Conservation (phyloP, 1,140 invertebrate species). For the Lepidurus apus region DNA sequence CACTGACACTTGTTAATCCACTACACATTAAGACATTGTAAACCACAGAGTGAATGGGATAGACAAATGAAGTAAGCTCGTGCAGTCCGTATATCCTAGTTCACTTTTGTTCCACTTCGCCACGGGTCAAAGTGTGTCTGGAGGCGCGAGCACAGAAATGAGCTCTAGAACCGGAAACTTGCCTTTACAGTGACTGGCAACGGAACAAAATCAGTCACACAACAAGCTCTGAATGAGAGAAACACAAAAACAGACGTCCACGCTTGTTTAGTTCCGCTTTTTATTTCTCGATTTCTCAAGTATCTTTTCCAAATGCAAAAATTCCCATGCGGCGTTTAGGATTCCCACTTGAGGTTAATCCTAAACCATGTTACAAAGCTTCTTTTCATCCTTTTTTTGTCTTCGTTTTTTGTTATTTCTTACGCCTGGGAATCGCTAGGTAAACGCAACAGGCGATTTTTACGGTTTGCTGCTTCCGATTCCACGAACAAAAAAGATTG, state of each 20-base stretch:
- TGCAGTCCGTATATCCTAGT: neutral
- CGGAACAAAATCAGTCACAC: neutral
- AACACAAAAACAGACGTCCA: neutral
- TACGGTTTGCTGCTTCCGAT: neutral
- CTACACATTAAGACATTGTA: too few species aligned
- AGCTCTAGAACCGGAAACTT: neutral
- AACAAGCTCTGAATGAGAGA: neutral
- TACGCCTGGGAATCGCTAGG: neutral
- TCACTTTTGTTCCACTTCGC: neutral
- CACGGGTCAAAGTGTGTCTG: slow-evolving; percentile 9
- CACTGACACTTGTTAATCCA: too few species aligned
- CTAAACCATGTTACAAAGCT: neutral
- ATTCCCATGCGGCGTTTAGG: neutral
- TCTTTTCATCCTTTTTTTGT: neutral
- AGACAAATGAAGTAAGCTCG: neutral
- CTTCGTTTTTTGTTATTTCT: neutral
- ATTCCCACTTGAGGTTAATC: slow-evolving; percentile 15
- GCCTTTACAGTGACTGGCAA: neutral
- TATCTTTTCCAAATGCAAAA: neutral
- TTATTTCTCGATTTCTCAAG: neutral
- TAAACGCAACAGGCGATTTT: neutral
- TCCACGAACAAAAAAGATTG: neutral
- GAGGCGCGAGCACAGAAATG: neutral
- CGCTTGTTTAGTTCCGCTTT: neutral
- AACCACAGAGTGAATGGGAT: neutral